A percentile compares a stretch with the other conserved stretches of the same genome.
Evolutionary conservation across 1,140 invertebrate genomes (phyloP).

Genomic region (Arion vulgaris): DNA sequence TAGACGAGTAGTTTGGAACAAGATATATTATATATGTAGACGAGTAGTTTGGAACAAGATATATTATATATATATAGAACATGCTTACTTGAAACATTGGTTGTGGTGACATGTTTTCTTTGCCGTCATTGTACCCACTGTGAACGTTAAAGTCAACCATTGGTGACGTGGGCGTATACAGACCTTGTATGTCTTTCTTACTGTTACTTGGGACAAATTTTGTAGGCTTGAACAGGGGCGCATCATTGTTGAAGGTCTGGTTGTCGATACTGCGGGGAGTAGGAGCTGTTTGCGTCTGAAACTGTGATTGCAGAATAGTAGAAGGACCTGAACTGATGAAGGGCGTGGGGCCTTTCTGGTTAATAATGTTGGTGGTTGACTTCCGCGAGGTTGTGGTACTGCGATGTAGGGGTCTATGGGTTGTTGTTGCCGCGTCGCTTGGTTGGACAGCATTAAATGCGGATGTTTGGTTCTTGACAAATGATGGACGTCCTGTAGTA

Average conservation of each 20-base stretch:
- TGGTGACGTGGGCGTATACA: conserved; percentile 5
- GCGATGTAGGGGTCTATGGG: not conserved
- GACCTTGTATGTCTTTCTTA: conserved; percentile 8
- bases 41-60: too few relatives aligned
- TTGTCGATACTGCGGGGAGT: not conserved
- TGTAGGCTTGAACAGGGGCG: conserved; percentile 31
- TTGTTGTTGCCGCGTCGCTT: too few relatives aligned
- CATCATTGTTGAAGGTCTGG: not conserved
- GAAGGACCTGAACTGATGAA: not conserved
- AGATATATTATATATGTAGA: too few relatives aligned
- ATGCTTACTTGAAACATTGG: conserved; percentile 30
- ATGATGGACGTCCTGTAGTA: conserved; percentile 25
- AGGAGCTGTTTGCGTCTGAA: not conserved
- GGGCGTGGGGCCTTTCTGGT: conserved; percentile 27
- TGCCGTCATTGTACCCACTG: conserved; percentile 12
- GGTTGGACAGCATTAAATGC: conserved; percentile 30
- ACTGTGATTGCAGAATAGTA: conserved; percentile 11
- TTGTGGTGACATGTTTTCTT: conserved; percentile 27
- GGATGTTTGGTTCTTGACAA: conserved; percentile 14
- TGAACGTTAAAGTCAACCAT: not conserved
- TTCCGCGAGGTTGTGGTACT: not conserved
- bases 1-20: too few relatives aligned
- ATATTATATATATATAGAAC: too few relatives aligned
- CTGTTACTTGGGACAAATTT: conserved; percentile 11
- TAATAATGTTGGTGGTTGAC: conserved; percentile 19